Evolutionary conservation across 2,888 invertebrate genomes (phyloP).

Genomic region (Catonia carolina): DNA sequence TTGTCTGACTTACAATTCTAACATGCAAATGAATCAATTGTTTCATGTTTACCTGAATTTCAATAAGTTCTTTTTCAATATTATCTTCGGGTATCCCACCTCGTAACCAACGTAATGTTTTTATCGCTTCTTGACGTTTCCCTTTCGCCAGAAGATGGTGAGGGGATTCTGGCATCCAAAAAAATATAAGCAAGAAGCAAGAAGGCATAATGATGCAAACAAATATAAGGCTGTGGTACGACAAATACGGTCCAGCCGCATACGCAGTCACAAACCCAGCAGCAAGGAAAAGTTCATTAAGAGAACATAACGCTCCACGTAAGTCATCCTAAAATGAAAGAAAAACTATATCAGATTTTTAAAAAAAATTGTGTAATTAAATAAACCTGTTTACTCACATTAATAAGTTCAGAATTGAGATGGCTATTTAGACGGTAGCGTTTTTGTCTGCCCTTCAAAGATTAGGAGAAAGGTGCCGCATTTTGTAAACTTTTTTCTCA

Average conservation of each 20-base stretch:
- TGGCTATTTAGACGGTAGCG: too few species aligned
- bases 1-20: too few species aligned
- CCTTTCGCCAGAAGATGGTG: background rate
- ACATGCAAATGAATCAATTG: too few species aligned
- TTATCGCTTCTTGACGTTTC: background rate
- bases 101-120: background rate
- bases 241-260: background rate
- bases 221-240: background rate
- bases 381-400: background rate
- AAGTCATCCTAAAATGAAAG: background rate
- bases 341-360: too few species aligned
- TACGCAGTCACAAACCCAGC: background rate
- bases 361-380: background rate
- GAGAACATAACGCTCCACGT: constrained; percentile 1
- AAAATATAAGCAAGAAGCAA: background rate
- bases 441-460: too few species aligned
- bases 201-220: background rate
- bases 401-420: too few species aligned
- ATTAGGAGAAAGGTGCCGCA: too few species aligned
- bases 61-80: constrained; percentile 6
- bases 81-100: background rate
- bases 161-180: constrained; percentile 4
- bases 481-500: background rate
- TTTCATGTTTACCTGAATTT: background rate
- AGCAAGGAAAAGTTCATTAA: constrained; percentile 4